These are phyloP conservation scores for Bombus waltoni DNA, from an alignment of 1,140 invertebrate genomes.

Conservation along the genomic window DNA sequence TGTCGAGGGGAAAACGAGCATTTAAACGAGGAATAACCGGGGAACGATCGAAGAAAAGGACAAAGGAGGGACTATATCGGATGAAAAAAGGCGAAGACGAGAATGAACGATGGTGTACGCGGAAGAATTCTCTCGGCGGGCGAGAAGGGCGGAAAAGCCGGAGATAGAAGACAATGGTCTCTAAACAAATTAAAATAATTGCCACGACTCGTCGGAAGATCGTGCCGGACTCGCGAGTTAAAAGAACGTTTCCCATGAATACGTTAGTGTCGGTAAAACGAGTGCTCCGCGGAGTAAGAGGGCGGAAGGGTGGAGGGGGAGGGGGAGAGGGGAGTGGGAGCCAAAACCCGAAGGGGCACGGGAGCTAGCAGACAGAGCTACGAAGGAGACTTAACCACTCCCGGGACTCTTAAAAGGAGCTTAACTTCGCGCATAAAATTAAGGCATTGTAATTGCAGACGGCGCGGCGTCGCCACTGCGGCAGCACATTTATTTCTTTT, in stretches of 20 bases:
- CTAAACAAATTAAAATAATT: slow-evolving; percentile 74
- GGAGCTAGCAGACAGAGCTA: slow-evolving; percentile 6
- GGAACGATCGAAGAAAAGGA: slow-evolving; percentile 10
- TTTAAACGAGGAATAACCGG: background rate
- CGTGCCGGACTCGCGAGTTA: background rate
- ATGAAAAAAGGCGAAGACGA: slow-evolving; percentile 2
- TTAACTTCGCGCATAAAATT: slow-evolving; percentile 83
- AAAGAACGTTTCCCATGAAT: slow-evolving; percentile 62
- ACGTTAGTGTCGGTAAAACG: slow-evolving; percentile 49
- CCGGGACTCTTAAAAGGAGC: slow-evolving; percentile 79
- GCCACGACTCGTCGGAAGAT: slow-evolving; percentile 17
- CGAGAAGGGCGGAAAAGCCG: background rate
- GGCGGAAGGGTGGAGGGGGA: too few species aligned
- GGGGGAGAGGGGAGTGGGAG: too few species aligned
- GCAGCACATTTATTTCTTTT: slow-evolving; percentile 57
- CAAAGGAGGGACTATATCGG: background rate
- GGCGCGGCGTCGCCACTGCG: slow-evolving; percentile 69
- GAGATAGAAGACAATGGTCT: slow-evolving; percentile 33
- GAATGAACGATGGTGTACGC: background rate
- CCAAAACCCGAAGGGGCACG: background rate
- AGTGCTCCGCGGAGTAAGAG: slow-evolving; percentile 33
- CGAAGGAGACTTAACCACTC: slow-evolving; percentile 68
- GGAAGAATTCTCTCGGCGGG: background rate
- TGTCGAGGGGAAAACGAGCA: background rate
- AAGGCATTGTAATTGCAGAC: slow-evolving; percentile 79